Base-by-base conservation (phyloP, 2,888 invertebrate genomes). In the Lasiommata megera region DNA sequence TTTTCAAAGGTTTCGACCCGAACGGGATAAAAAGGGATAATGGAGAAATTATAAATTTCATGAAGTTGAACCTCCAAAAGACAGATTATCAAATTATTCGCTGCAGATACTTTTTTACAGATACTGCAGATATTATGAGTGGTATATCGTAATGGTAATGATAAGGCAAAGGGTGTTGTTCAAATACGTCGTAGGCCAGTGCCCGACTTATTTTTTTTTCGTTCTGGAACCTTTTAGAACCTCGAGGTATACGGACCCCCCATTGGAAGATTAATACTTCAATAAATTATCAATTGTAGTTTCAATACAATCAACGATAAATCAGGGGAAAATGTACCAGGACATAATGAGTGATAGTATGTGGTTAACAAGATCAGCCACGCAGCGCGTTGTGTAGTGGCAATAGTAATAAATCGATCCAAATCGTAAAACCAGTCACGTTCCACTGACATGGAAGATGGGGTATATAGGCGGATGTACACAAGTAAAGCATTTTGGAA, bases 371-470 rank as follows among this genome's bases (percentile, higher is more conserved):
- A 41, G 41, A 31, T 41, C 17, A 40, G 17, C 38, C 41, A 11
- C 40, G 43, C 23, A 8, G 23, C n/a, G 43, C 31, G 31, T 31
- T 40, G 17, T 51, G 38, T 28, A 51, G 38, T 51, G 51, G 38
- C 29, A 51, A 43, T 43, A 17, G 40, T 40, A 31, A 29, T 51
- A 40, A 51, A 52, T 52, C 29, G 31, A 52, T 51, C 36, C 44
- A 23, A n/a, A 54, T 60, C 31, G 17, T 48, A 50, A 60, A 44
- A 12, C 54, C 48, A 40, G 50, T 60, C 60, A 57, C 60, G 60
- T 54, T 38, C 37, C 50, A 57, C 53, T 53, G 50, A 44, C 34
- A 48, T 50, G 41, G 5, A 29, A 52, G 12, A 41, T 43, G 43
- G 43, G 29, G 11, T 52, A 52, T 52, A 36, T 52, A 52, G 40